phyloP scores from a whole-genome alignment of 2,113 vertebrate species.

The Hyperoodon ampullatus region DNA sequence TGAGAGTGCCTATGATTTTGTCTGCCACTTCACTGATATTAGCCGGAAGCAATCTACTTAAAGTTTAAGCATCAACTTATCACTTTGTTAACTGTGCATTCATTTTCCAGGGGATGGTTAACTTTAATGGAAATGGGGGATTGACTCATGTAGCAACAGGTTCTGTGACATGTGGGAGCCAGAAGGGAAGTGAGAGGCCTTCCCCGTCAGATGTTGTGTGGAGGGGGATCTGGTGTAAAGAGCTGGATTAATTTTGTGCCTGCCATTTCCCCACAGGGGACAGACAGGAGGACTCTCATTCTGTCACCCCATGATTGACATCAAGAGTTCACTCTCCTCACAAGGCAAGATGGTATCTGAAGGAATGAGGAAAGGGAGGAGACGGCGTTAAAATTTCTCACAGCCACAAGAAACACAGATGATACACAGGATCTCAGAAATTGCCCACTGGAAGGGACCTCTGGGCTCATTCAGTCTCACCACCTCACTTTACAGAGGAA shows the following conservation, averaged over 20 bases:
- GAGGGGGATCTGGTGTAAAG: neutral
- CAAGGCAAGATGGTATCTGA: neutral
- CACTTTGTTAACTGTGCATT: conserved; percentile 77
- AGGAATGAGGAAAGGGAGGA: neutral
- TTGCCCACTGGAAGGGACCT: neutral
- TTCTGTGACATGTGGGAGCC: conserved; percentile 62
- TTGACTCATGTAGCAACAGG: conserved; percentile 40
- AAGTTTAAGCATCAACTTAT: conserved; percentile 74
- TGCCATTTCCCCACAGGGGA: neutral
- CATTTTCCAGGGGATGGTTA: conserved; percentile 76
- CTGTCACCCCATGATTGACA: neutral
- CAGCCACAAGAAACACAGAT: neutral
- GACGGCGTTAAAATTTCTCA: neutral
- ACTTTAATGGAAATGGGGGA: conserved; percentile 71
- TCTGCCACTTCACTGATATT: conserved; percentile 80
- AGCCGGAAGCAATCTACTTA: conserved; percentile 82
- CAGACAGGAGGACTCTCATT: neutral
- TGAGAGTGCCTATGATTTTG: conserved; percentile 75
- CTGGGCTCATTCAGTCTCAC: neutral
- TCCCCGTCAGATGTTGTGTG: neutral
- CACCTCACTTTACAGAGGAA: neutral
- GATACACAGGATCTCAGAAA: neutral
- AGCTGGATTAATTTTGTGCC: conserved; percentile 49
- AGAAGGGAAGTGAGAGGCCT: conserved; percentile 16
- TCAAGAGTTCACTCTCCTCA: neutral